Percentiles rank a stretch among this genome's conserved stretches.
Conservation (phyloP, 2,113 vertebrate species). For the Phasianus colchicus region DNA sequence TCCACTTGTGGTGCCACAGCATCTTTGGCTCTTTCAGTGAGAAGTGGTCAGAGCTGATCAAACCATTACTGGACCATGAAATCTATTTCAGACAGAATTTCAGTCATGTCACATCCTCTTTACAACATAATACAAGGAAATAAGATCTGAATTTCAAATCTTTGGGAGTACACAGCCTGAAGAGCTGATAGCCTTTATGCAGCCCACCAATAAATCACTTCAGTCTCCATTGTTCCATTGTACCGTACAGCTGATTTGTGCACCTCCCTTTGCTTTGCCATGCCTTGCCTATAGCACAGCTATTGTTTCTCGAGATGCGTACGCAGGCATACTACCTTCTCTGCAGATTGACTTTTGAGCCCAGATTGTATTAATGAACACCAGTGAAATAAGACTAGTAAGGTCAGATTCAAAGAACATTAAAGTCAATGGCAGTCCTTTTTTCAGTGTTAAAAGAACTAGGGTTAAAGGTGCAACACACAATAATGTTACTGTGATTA, state of each 20-base stretch:
- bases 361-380: not conserved
- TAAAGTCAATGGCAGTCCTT: not conserved
- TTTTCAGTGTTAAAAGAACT: not conserved
- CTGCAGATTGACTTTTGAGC: not conserved
- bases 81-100: not conserved
- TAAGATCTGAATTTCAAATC: not conserved
- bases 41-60: not conserved
- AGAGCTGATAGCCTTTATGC: not conserved
- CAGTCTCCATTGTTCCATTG: not conserved
- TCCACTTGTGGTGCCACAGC: not conserved
- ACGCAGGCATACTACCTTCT: not conserved
- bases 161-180: not conserved
- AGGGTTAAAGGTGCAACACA: not conserved
- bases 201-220: not conserved
- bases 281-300: not conserved
- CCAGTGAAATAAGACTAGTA: not conserved
- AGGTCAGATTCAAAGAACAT: not conserved
- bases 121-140: not conserved
- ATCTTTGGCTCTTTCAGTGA: not conserved
- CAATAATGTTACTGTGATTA: not conserved
- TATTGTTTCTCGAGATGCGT: not conserved
- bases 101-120: not conserved
- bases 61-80: not conserved
- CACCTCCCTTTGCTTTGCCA: not conserved
- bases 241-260: not conserved